Evolutionary conservation across 2,888 invertebrate species (phyloP).

Genomic region (Acanthosepion lycidas): DNA sequence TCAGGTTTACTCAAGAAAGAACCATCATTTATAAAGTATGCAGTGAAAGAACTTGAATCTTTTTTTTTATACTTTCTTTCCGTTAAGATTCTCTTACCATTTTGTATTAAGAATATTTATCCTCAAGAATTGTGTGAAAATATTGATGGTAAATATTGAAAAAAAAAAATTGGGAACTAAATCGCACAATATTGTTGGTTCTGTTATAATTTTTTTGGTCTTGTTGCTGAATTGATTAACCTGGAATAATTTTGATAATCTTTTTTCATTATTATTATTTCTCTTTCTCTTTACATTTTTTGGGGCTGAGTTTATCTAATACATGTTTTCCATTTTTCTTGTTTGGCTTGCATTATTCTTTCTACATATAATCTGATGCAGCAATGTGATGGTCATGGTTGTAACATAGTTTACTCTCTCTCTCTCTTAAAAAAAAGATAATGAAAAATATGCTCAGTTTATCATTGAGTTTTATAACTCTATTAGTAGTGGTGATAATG

Average conservation of each 20-base stretch:
- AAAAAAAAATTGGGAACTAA: not conserved
- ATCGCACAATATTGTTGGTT: conserved; percentile 18
- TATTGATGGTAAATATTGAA: not conserved
- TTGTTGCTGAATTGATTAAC: not conserved
- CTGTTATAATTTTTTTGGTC: not conserved
- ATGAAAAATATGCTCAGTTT: not conserved
- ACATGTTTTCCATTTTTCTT: conserved; percentile 33
- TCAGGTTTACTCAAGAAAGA: not conserved
- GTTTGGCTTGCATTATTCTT: not conserved
- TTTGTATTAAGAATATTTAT: not conserved
- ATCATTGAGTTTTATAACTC: not conserved
- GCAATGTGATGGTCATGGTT: not conserved
- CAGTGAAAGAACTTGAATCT: not conserved
- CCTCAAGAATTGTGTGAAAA: not conserved
- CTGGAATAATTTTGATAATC: not conserved
- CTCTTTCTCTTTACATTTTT: not conserved
- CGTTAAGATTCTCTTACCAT: not conserved
- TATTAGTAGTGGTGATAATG: not conserved
- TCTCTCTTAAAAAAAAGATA: not conserved
- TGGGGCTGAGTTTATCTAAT: not conserved
- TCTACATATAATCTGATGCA: not conserved
- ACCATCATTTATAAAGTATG: not conserved
- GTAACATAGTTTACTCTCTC: not conserved
- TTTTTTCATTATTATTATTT: not conserved
- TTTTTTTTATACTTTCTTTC: not conserved